A percentile compares a stretch with the other conserved stretches of the same genome.
These are phyloP conservation scores for Caenorhabditis sinica DNA, from an alignment of 2,888 invertebrate genomes.

Conservation along the genomic window DNA sequence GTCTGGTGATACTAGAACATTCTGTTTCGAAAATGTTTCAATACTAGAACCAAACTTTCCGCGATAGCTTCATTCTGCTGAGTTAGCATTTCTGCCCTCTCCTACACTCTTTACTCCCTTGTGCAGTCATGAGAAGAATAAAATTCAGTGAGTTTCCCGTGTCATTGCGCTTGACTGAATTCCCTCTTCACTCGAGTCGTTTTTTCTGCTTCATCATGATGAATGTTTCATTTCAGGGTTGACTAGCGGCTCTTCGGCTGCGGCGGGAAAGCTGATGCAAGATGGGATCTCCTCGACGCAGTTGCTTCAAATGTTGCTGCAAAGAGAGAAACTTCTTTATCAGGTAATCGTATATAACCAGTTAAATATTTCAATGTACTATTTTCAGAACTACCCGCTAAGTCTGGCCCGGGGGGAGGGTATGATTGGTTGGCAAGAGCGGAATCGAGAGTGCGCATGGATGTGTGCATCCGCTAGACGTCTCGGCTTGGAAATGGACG, in stretches of 20 bases:
- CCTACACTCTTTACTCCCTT: constrained; percentile 25
- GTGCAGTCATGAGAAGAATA: constrained; percentile 41
- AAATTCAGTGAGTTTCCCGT: constrained; percentile 48
- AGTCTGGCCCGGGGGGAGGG: constrained; percentile 66
- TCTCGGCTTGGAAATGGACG: constrained; percentile 68
- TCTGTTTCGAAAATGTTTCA: constrained; percentile 52
- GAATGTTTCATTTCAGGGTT: constrained; percentile 61
- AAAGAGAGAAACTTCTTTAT: constrained; percentile 67
- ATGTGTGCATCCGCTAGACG: constrained; percentile 63
- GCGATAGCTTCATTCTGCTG: constrained; percentile 20
- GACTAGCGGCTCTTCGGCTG: constrained; percentile 69
- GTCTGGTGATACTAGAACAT: constrained; percentile 49
- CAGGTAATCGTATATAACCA: constrained; percentile 36
- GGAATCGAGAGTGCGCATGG: constrained; percentile 73
- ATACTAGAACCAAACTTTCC: constrained; percentile 8
- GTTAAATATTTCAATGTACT: neutral
- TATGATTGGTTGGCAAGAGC: constrained; percentile 70
- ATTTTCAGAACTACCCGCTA: constrained; percentile 63
- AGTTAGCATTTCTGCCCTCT: constrained; percentile 20
- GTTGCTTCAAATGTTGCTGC: constrained; percentile 67
- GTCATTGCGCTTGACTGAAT: constrained; percentile 14
- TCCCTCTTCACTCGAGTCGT: neutral
- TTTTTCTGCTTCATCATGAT: constrained; percentile 14
- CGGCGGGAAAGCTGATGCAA: constrained; percentile 71
- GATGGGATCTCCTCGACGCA: constrained; percentile 68